Evolutionary conservation across 2,113 vertebrate genomes (phyloP).

Genomic region (Fregata magnificens): DNA sequence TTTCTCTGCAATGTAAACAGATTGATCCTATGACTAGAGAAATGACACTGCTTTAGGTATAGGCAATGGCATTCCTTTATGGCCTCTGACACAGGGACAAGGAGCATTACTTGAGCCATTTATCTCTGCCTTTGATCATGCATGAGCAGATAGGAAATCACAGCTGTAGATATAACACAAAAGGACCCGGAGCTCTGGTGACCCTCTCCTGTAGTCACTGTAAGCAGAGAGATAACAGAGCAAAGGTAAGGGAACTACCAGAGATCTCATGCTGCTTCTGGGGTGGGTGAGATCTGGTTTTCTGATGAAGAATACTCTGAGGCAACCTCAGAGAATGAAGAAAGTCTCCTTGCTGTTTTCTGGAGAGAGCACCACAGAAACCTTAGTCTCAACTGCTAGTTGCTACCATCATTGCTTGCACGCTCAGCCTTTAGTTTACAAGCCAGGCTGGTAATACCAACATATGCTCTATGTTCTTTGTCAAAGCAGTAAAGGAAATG

Average conservation of each 20-base stretch:
- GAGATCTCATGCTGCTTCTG: background rate
- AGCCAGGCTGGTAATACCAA: background rate
- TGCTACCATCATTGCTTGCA: background rate
- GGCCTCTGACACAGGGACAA: background rate
- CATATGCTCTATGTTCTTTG: background rate
- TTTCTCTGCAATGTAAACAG: background rate
- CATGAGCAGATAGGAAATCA: background rate
- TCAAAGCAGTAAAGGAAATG: background rate
- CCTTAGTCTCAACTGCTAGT: background rate
- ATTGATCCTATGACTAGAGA: background rate
- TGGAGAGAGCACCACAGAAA: background rate
- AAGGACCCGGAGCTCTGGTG: background rate
- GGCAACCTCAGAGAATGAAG: background rate
- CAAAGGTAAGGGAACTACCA: background rate
- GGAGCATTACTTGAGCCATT: background rate
- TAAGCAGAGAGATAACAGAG: background rate
- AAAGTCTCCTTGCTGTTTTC: background rate
- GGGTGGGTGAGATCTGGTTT: background rate
- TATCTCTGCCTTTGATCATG: background rate
- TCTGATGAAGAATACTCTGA: background rate
- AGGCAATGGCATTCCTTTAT: background rate
- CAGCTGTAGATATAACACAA: background rate
- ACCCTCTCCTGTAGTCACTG: background rate
- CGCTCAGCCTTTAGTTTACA: background rate
- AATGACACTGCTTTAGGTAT: background rate